Base-by-base conservation (phyloP, 2,888 invertebrate genomes). In the Yponomeuta evonymella region DNA sequence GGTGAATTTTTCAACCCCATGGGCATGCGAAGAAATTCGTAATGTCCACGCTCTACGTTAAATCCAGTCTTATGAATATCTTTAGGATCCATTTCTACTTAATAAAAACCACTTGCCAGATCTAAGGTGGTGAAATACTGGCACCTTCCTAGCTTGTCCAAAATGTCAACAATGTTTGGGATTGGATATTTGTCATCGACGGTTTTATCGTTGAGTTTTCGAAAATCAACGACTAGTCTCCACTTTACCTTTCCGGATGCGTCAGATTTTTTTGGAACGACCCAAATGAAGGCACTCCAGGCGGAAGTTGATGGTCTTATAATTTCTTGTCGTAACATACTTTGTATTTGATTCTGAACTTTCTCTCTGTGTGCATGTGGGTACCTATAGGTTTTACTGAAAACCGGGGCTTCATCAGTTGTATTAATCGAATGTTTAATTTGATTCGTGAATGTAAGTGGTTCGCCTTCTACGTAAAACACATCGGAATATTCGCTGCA, bases 11-110 rank as follows among this genome's bases (percentile, higher is more conserved):
- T 77, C 0, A 79, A 43, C 0, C 78, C 76, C 74, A 76, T 76
- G 2, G 78, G 77, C 78, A 79, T 79, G 10, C 79, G 67, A 11
- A 75, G 48, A 67, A 77, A 79, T 71, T 79, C 76, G 48, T 71
- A 79, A 30, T 79, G 78, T 0, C 76, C 77, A 63, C 77, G 74
- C 33, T 78, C 76, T 1, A 76, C 76, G 36, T 73, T 74, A 62
- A 81, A 80, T 1, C 75, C 81, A 0, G 79, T 81, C 70, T 80
- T 79, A 0, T 69, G 72, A 9, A 77, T 73, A 36, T 76, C 75
- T 1, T 12, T 51, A 9, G 73, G 75, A 71, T 73, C 66, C 66
- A 70, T 66, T 63, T 73, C 70, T 29, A 71, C 66, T 66, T 73
- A 72, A 43, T 71, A 65, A 62, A 68, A 73, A 9, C 75, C 72